Conservation (phyloP, 2,888 invertebrate genomes). For the Idaea biselata region DNA sequence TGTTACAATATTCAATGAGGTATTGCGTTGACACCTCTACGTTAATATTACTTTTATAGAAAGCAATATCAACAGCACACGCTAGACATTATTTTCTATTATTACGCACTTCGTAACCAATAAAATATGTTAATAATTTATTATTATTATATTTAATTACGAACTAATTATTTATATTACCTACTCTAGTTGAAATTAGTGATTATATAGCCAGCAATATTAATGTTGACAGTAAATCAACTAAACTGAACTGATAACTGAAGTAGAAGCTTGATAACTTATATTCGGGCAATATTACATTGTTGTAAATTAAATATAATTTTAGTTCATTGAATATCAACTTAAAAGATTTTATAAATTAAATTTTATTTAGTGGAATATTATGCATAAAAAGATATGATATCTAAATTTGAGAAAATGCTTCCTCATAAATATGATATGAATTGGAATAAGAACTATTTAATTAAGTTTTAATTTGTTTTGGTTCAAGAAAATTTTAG, state of each 20-base stretch:
- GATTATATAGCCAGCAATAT: neutral
- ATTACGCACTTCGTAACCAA: neutral
- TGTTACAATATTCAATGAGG: neutral
- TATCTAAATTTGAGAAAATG: too few relatives aligned
- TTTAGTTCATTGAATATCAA: too few relatives aligned
- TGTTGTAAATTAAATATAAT: too few relatives aligned
- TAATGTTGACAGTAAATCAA: too few relatives aligned
- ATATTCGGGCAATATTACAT: too few relatives aligned
- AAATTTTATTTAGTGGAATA: too few relatives aligned
- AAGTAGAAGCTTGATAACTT: too few relatives aligned
- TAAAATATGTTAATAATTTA: neutral
- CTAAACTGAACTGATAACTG: too few relatives aligned
- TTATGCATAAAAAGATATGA: too few relatives aligned
- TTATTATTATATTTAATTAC: neutral
- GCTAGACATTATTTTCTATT: neutral
- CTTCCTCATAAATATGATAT: too few relatives aligned
- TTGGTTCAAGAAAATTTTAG: neutral
- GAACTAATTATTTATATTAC: neutral
- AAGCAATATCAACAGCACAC: neutral
- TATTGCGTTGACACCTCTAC: neutral
- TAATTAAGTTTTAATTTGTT: neutral
- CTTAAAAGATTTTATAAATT: too few relatives aligned
- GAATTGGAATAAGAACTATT: too few relatives aligned
- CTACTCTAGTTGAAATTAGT: neutral
- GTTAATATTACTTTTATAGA: neutral